Evolutionary conservation across 2,888 invertebrate species (phyloP).

Genomic region (Sminthurinus aureus): DNA sequence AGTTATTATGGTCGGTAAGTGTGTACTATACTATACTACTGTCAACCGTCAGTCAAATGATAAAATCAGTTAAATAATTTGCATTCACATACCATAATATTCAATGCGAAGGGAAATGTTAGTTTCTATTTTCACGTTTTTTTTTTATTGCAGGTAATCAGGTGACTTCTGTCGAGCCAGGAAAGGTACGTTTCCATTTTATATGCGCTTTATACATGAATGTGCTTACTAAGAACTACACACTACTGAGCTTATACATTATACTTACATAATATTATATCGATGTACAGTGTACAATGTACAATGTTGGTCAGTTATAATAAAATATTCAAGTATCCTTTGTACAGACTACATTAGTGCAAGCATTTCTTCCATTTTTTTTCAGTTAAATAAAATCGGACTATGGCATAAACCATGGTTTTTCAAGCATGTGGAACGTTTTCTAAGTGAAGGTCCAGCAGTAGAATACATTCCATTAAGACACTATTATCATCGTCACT

Average conservation of each 20-base stretch:
- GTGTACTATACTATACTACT: too few relatives aligned
- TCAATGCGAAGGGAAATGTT: too few relatives aligned
- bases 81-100: too few relatives aligned
- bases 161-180: constrained; percentile 70
- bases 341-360: background rate
- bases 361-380: constrained; percentile 19
- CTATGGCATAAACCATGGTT: constrained; percentile 85
- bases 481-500: constrained; percentile 83
- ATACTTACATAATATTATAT: background rate
- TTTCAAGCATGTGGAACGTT: constrained; percentile 76
- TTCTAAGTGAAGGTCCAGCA: constrained; percentile 63
- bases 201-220: background rate
- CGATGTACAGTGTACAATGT: too few relatives aligned
- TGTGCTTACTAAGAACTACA: too few relatives aligned
- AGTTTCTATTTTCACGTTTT: background rate
- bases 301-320: too few relatives aligned
- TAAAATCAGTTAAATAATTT: too few relatives aligned
- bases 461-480: constrained; percentile 76
- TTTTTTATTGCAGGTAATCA: constrained; percentile 74
- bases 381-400: constrained; percentile 76
- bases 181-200: constrained; percentile 65
- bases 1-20: constrained; percentile 63
- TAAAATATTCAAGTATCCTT: too few relatives aligned
- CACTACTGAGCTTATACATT: background rate
- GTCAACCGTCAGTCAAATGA: too few relatives aligned